These are phyloP conservation scores for Myocastor coypus DNA, from an alignment of 2,113 vertebrate species.

Conservation along the genomic window DNA sequence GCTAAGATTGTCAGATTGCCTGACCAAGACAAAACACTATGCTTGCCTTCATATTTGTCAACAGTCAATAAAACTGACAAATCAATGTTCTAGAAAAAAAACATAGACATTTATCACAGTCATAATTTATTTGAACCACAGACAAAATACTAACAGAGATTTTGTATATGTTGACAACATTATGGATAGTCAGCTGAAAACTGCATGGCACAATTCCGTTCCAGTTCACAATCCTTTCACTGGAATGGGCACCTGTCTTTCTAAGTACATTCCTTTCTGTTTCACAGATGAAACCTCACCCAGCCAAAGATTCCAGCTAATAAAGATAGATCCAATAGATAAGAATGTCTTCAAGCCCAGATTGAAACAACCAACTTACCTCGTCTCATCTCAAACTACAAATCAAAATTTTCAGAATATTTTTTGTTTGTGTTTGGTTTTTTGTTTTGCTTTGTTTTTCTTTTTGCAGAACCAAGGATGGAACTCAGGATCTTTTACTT, in stretches of 20 bases:
- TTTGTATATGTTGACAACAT: slow-evolving; percentile 18
- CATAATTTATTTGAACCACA: slow-evolving; percentile 62
- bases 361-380: background rate
- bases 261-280: background rate
- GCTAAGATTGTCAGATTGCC: background rate
- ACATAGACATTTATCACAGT: background rate
- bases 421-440: background rate
- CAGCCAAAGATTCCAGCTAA: background rate
- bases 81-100: slow-evolving; percentile 27
- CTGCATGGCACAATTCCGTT: background rate
- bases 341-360: background rate
- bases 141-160: slow-evolving; percentile 34
- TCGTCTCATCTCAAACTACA: background rate
- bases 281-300: background rate
- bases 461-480: too few species aligned
- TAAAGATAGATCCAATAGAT: background rate
- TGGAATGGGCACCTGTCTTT: background rate
- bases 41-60: slow-evolving; percentile 64
- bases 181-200: background rate
- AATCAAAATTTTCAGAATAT: background rate
- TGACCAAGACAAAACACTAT: slow-evolving; percentile 26
- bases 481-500: too few species aligned
- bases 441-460: too few species aligned
- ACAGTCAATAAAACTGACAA: slow-evolving; percentile 62
- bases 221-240: background rate